Percentiles rank a stretch among this genome's conserved stretches.
Conservation (phyloP, 2,113 vertebrate genomes). For the Pelobates fuscus region DNA sequence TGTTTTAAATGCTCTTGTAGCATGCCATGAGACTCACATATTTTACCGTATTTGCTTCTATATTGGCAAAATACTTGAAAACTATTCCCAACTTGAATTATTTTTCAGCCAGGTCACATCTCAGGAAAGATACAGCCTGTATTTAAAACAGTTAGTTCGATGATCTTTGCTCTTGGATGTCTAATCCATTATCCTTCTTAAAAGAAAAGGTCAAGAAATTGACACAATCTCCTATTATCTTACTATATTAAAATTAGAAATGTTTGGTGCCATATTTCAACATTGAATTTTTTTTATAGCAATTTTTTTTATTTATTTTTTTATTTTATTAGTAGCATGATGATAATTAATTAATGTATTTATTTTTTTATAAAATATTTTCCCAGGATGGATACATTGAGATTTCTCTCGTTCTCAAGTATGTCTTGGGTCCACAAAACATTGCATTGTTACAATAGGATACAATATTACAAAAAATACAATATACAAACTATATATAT, state of each 20-base stretch:
- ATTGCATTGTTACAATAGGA: too few species aligned
- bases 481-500: too few species aligned
- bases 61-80: neutral
- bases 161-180: conserved; percentile 15
- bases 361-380: too few species aligned
- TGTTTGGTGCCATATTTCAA: conserved; percentile 3
- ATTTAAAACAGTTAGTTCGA: conserved; percentile 3
- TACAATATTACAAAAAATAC: too few species aligned
- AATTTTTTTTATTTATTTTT: too few species aligned
- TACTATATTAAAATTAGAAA: neutral
- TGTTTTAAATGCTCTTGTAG: neutral
- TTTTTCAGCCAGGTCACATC: conserved; percentile 29
- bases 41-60: neutral
- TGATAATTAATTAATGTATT: too few species aligned
- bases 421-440: too few species aligned
- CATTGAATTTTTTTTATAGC: conserved; percentile 15
- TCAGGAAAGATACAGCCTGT: neutral
- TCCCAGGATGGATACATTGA: too few species aligned
- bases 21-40: neutral
- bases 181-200: conserved; percentile 35
- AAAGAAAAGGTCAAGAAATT: conserved; percentile 18
- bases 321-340: too few species aligned
- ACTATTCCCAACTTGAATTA: neutral
- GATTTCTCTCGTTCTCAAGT: too few species aligned
- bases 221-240: conserved; percentile 6